Conservation (phyloP, 2,888 invertebrate genomes). For the Helobdella robusta region DNA sequence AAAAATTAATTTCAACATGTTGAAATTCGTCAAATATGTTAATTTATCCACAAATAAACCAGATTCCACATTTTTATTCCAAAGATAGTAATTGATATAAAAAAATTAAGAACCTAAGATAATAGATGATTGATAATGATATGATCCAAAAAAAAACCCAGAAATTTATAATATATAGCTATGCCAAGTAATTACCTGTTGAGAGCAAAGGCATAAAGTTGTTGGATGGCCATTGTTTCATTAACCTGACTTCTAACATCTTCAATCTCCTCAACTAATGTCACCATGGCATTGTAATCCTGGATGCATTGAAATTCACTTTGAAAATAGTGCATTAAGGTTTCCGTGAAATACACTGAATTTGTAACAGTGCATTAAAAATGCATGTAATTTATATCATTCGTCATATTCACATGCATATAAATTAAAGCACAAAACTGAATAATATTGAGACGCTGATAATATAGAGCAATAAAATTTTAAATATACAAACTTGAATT, state of each 20-base stretch:
- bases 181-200: slow-evolving; percentile 62
- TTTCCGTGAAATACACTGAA: not conserved
- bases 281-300: slow-evolving; percentile 95
- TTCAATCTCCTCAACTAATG: slow-evolving; percentile 82
- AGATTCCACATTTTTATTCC: no score
- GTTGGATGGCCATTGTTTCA: slow-evolving; percentile 81
- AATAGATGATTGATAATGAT: not conserved
- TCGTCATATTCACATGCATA: not conserved
- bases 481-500: slow-evolving; percentile 41
- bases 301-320: slow-evolving; percentile 39
- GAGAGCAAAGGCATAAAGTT: slow-evolving; percentile 89
- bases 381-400: not conserved
- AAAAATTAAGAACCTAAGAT: no score
- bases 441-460: not conserved
- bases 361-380: not conserved
- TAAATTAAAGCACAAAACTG: not conserved
- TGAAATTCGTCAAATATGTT: no score
- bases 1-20: no score
- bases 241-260: slow-evolving; percentile 60
- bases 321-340: no score
- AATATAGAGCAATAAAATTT: not conserved
- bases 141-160: no score
- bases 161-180: not conserved
- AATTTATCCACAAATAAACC: no score
- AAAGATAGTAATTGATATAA: no score